phyloP scores from a whole-genome alignment of 2,797 vertebrate genomes.

The Rhinophrynus dorsalis region DNA sequence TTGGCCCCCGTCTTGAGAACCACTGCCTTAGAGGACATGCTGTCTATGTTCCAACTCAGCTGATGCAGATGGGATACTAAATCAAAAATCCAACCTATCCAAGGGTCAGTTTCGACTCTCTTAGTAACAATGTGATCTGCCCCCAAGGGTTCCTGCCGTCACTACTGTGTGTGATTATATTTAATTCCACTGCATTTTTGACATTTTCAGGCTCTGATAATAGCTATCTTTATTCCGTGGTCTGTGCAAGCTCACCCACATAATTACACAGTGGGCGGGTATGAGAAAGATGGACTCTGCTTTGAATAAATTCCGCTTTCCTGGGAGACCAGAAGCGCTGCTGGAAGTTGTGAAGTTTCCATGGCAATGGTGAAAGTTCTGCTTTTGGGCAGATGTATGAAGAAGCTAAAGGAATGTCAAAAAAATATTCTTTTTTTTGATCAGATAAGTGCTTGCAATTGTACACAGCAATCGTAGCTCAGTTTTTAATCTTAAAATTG shows the following conservation, averaged over 20 bases:
- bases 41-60: too few relatives aligned
- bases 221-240: neutral
- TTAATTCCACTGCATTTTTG: neutral
- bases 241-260: neutral
- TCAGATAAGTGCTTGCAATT: conserved; percentile 16
- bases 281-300: conserved; percentile 11
- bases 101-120: too few relatives aligned
- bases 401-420: conserved; percentile 5
- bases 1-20: too few relatives aligned
- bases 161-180: too few relatives aligned
- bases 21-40: too few relatives aligned
- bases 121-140: too few relatives aligned
- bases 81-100: too few relatives aligned
- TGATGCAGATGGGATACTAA: too few relatives aligned
- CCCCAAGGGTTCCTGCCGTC: too few relatives aligned
- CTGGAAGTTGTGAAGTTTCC: conserved; percentile 29
- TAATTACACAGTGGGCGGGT: conserved; percentile 30
- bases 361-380: conserved; percentile 24
- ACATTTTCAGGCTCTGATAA: neutral
- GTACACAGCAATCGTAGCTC: too few relatives aligned
- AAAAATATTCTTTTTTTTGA: conserved; percentile 25
- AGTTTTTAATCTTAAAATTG: too few relatives aligned
- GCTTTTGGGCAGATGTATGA: conserved; percentile 30
- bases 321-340: conserved; percentile 13
- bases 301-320: conserved; percentile 30